Conservation (phyloP, 92 coral and sea anemone species). For the Parazoanthus atlanticus region DNA sequence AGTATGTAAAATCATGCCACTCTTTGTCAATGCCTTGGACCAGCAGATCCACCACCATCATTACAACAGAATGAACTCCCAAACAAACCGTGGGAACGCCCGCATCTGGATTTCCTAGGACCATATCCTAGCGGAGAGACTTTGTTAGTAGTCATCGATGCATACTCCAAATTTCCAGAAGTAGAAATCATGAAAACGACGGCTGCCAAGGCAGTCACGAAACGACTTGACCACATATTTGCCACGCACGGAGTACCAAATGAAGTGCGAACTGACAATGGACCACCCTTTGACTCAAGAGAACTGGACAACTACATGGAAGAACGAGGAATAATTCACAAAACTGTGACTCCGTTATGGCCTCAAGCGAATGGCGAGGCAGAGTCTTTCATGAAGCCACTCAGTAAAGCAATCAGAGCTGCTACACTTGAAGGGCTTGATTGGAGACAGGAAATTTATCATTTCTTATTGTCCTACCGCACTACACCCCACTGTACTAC, state of each 20-base stretch:
- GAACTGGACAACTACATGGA: no score
- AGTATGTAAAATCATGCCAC: slow-evolving; percentile 42
- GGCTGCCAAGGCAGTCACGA: no score
- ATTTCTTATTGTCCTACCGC: no score
- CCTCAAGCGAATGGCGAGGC: slow-evolving; percentile 55
- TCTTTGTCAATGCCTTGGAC: slow-evolving; percentile 56
- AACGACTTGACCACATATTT: no score
- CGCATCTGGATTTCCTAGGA: slow-evolving; percentile 44
- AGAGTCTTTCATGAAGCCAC: slow-evolving; percentile 50
- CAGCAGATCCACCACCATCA: slow-evolving; percentile 53
- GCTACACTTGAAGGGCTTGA: slow-evolving; percentile 36
- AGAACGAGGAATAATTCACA: no score
- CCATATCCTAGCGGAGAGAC: slow-evolving; percentile 53
- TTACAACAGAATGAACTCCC: slow-evolving; percentile 37
- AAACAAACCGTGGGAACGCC: slow-evolving; percentile 42
- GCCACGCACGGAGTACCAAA: no score
- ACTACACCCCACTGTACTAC: no score
- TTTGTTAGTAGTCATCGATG: not conserved
- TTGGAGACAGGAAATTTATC: not conserved
- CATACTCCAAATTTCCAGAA: slow-evolving; percentile 10
- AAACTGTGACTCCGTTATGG: not conserved
- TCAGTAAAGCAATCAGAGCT: slow-evolving; percentile 43
- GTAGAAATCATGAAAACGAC: not conserved
- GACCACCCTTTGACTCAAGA: no score
- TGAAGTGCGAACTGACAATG: no score